Evolutionary conservation across 2,888 invertebrate species (phyloP), one percentile per base, ranked within the genome.

Genomic region (Epicampocera succincta): DNA sequence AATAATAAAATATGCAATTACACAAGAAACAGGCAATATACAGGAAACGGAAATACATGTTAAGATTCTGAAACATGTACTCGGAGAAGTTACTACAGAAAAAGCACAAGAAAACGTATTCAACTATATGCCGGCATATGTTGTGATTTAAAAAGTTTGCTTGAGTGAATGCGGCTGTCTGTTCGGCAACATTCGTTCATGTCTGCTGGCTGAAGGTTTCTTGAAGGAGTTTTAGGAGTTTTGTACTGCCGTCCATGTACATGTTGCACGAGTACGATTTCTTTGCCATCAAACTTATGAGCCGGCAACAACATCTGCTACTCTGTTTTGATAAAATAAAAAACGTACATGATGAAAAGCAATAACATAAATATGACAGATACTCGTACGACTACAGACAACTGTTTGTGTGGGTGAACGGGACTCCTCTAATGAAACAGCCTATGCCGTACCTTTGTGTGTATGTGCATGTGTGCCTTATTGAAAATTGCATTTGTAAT

Each of bases 401-500:
- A 33, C 29, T 58, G 21, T 48, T n/a, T 29, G 15, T 9, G 29
- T 40, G 21, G 44, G 44, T 58, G 29, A 56, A 40, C 58, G 48
- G 42, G 65, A 15, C 50, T 33, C 44, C 25, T 8, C 9, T 9
- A 29, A 13, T 52, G 6, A 38, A 46, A 2, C 11, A 17, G 46
- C 46, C 3, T 68, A 2, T 15, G 8, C 33, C 46, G 25, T 25
- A 2, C 5, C 5, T 9, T 33, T n/a, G 11, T 25, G 6, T 33
- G 48, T 65, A 17, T 25, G 12, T 50, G n/a, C 44, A 19, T 56
- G 44, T 72, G 76, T 60, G 56, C 69, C n/a, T 46, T 63, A 65
- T 44, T 81, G 81, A 73, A 81, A 81, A 81, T 81, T 81, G 77
- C 77, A 84, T 80, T 77, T 80, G 66, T 79, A 58, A 58, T 61